Conservation (phyloP, 2,888 invertebrate genomes). For the Temnothorax ravouxi region DNA sequence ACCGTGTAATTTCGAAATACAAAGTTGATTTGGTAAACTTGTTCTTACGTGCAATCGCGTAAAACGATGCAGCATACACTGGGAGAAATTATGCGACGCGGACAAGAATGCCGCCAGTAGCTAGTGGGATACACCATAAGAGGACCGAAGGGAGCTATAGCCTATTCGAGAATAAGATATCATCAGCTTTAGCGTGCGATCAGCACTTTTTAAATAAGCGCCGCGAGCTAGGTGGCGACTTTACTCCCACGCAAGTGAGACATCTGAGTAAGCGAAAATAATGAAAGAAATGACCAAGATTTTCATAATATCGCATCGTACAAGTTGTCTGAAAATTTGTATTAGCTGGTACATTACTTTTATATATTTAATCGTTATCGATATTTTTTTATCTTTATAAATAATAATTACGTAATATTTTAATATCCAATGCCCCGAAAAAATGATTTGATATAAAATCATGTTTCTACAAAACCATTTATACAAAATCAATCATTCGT, state of each 20-base stretch:
- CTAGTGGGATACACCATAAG: constrained; percentile 80
- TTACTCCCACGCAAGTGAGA: constrained; percentile 68
- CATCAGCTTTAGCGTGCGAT: constrained; percentile 83
- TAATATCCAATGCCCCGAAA: neutral
- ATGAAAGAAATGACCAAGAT: constrained; percentile 43
- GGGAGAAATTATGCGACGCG: constrained; percentile 82
- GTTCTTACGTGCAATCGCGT: constrained; percentile 67
- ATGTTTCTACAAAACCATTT: too few relatives aligned
- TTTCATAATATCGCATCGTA: constrained; percentile 59
- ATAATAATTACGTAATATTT: neutral
- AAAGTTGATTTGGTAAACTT: constrained; percentile 50
- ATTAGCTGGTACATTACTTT: constrained; percentile 6
- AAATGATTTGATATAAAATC: too few relatives aligned
- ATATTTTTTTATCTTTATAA: neutral
- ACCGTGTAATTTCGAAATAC: neutral
- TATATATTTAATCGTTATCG: neutral
- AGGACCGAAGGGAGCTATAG: constrained; percentile 83
- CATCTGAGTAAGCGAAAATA: constrained; percentile 57
- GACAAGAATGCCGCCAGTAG: constrained; percentile 83
- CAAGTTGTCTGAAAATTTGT: constrained; percentile 42
- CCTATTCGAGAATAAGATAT: constrained; percentile 85
- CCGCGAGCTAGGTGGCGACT: constrained; percentile 75
- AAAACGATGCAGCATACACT: constrained; percentile 59
- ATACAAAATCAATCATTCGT: neutral
- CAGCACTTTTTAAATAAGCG: constrained; percentile 76